Percentiles rank a stretch among this genome's conserved stretches.
phyloP scores from a whole-genome alignment of 2,113 vertebrate genomes.

The Tamias sibiricus region DNA sequence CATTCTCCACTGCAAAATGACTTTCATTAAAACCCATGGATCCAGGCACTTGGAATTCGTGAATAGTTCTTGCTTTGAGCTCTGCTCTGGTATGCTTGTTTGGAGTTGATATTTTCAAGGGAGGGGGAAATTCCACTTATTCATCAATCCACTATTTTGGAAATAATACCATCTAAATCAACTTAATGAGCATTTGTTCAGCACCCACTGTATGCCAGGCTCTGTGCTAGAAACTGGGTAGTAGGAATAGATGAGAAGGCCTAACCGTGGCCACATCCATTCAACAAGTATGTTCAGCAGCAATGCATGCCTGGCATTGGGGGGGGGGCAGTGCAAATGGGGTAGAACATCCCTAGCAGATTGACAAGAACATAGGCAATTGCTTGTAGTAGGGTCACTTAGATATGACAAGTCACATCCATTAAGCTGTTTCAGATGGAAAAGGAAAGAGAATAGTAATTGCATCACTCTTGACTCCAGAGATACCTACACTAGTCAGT shows the following conservation, averaged over 20 bases:
- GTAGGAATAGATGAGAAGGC: neutral
- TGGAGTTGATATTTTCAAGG: conserved; percentile 62
- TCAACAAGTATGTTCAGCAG: neutral
- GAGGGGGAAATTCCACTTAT: conserved; percentile 17
- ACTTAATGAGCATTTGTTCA: conserved; percentile 60
- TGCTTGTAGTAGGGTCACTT: neutral
- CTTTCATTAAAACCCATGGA: conserved; percentile 77
- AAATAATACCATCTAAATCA: conserved; percentile 56
- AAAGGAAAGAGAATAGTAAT: neutral
- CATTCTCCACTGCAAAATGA: conserved; percentile 77
- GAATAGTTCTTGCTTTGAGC: conserved; percentile 77
- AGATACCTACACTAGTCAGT: neutral
- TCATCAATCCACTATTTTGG: conserved; percentile 71
- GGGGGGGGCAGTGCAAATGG: too few relatives aligned
- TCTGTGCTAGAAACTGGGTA: conserved; percentile 3
- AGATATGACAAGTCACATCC: neutral
- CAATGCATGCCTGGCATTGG: neutral
- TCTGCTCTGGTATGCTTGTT: conserved; percentile 74
- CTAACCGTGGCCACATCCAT: neutral
- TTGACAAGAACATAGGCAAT: neutral
- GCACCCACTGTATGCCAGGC: neutral
- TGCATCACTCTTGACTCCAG: neutral
- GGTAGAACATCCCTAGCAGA: neutral
- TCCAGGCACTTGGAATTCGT: conserved; percentile 73
- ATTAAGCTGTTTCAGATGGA: neutral